Evolutionary conservation across 2,113 vertebrate species (phyloP).

Genomic region (Lepisosteus oculatus): DNA sequence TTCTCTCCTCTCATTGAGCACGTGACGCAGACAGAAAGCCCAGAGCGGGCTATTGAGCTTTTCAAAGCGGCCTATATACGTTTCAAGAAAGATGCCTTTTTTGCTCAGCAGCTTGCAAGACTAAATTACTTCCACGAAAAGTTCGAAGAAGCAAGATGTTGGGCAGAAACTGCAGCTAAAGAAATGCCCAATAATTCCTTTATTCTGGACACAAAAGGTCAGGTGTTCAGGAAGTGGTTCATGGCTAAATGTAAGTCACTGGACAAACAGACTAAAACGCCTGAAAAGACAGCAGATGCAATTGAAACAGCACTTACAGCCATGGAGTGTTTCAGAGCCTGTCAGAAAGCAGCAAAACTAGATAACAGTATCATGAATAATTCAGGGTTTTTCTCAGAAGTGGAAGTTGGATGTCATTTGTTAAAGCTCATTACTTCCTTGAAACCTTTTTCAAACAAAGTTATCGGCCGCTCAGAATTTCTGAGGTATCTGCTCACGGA

Average conservation of each 20-base stretch:
- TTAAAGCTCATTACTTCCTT: constrained; percentile 62
- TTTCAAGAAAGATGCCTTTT: constrained; percentile 64
- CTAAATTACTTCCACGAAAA: constrained; percentile 66
- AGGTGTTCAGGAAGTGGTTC: constrained; percentile 75
- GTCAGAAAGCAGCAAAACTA: constrained; percentile 54
- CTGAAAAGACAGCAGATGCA: constrained; percentile 39
- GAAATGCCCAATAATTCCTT: constrained; percentile 65
- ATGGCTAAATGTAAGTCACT: constrained; percentile 51
- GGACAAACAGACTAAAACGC: constrained; percentile 31
- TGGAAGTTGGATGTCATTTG: constrained; percentile 69
- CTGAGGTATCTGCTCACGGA: constrained; percentile 66
- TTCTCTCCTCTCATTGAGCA: constrained; percentile 77
- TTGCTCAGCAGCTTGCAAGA: constrained; percentile 77
- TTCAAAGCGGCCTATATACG: constrained; percentile 57
- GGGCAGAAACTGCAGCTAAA: constrained; percentile 63
- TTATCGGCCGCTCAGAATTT: constrained; percentile 47
- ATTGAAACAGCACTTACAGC: constrained; percentile 67
- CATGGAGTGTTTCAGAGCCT: constrained; percentile 68
- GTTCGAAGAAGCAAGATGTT: constrained; percentile 66
- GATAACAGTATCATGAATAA: constrained; percentile 61
- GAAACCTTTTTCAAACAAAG: constrained; percentile 46
- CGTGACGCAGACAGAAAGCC: constrained; percentile 48
- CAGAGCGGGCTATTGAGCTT: constrained; percentile 62
- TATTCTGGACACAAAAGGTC: constrained; percentile 78
- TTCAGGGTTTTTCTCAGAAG: constrained; percentile 62